These are phyloP conservation scores for Palythoa heliodiscus DNA, from an alignment of 92 coral and sea anemone genomes.

Conservation along the genomic window DNA sequence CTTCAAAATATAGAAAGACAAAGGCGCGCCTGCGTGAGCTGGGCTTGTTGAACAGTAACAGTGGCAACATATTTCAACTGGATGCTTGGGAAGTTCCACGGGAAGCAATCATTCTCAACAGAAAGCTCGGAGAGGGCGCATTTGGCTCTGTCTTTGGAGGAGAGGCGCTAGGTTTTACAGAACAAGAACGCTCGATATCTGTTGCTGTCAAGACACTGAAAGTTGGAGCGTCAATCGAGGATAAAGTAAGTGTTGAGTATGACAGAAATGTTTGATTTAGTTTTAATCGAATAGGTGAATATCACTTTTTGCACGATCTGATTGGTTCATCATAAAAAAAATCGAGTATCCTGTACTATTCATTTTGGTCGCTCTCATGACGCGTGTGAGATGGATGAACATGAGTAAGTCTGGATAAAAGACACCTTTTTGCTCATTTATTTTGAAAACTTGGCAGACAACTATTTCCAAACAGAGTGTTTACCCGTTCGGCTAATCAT, in stretches of 20 bases:
- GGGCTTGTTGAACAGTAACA: constrained; percentile 66
- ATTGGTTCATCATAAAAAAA: too few relatives aligned
- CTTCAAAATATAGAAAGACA: constrained; percentile 73
- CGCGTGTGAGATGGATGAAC: too few relatives aligned
- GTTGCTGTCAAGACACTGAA: constrained; percentile 75
- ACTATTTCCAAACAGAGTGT: too few relatives aligned
- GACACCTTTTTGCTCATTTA: too few relatives aligned
- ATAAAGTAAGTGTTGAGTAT: constrained; percentile 55
- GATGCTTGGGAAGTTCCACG: constrained; percentile 82
- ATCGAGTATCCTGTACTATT: too few relatives aligned
- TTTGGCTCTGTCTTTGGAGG: constrained; percentile 91
- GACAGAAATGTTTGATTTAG: too few relatives aligned
- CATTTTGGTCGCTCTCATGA: too few relatives aligned
- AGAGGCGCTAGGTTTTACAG: constrained; percentile 64
- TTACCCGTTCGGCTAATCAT: too few relatives aligned
- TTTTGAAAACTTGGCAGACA: too few relatives aligned
- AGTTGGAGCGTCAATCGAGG: constrained; percentile 70
- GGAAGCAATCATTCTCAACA: constrained; percentile 65
- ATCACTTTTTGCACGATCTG: too few relatives aligned
- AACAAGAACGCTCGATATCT: constrained; percentile 56
- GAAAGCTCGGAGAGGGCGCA: constrained; percentile 83
- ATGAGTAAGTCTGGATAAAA: too few relatives aligned
- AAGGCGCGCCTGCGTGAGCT: constrained; percentile 78
- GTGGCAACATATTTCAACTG: constrained; percentile 67
- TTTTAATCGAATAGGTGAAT: too few relatives aligned